phyloP scores from a whole-genome alignment of 2,797 vertebrate genomes.

The Rhadinocentrus ornatus region DNA sequence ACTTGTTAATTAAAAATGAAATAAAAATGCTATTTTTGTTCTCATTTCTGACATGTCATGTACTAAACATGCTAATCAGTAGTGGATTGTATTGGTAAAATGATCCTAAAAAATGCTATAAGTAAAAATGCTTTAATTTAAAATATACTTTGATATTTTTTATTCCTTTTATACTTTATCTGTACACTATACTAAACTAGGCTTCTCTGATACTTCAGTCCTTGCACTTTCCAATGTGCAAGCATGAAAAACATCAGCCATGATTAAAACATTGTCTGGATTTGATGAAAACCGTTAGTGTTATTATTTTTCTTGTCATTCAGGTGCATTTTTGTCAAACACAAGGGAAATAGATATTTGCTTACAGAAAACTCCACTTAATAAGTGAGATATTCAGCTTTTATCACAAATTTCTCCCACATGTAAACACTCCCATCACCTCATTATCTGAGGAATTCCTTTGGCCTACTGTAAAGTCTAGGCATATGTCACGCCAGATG shows the following conservation, averaged over 20 bases:
- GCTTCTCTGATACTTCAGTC: not conserved
- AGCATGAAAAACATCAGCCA: not conserved
- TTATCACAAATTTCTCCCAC: slow-evolving; percentile 1
- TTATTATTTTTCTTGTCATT: not conserved
- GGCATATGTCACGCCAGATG: slow-evolving; percentile 62
- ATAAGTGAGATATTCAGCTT: slow-evolving; percentile 30
- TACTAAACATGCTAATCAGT: not conserved
- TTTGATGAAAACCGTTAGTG: not conserved
- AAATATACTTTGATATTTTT: not conserved
- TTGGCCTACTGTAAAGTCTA: slow-evolving; percentile 28
- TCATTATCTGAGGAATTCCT: slow-evolving; percentile 56
- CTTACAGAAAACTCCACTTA: slow-evolving; percentile 13
- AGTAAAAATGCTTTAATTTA: not conserved
- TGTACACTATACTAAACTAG: no score
- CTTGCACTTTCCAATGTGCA: not conserved
- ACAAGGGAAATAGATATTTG: not conserved
- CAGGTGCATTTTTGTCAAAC: not conserved
- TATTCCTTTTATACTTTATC: not conserved
- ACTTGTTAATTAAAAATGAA: no score
- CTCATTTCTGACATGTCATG: not conserved
- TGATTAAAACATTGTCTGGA: not conserved
- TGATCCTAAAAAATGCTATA: rapidly evolving
- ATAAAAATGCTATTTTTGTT: not conserved
- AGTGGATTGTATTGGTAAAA: not conserved
- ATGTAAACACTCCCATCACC: slow-evolving; percentile 34